These are phyloP conservation scores for Capitulum mitella DNA, from an alignment of 2,888 invertebrate species.

Conservation along the genomic window DNA sequence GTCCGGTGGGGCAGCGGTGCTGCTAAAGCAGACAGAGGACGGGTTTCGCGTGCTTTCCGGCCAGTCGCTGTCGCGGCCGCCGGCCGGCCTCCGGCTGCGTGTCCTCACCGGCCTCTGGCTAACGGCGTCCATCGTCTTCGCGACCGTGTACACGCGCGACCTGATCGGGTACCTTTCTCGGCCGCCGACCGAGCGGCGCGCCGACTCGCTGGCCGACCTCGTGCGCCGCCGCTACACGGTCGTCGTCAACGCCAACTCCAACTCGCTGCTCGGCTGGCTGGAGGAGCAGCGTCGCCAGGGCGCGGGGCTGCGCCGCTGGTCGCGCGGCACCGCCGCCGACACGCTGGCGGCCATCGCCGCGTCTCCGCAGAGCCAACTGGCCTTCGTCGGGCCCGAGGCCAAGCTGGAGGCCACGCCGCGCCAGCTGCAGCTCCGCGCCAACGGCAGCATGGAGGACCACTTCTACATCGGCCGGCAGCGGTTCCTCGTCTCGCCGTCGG, in stretches of 20 bases:
- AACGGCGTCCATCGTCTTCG: neutral
- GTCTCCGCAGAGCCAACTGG: neutral
- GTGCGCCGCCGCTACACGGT: neutral
- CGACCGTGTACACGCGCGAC: neutral
- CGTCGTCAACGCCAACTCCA: conserved; percentile 5
- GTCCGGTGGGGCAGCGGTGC: too few relatives aligned
- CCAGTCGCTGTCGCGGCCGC: neutral
- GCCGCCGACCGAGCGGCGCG: neutral
- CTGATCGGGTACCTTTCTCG: neutral
- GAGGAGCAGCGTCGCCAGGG: neutral
- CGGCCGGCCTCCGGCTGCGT: neutral
- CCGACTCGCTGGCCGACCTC: neutral
- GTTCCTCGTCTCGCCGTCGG: neutral
- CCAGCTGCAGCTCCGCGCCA: neutral
- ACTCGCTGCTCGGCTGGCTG: conserved; percentile 17
- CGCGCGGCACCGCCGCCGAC: neutral
- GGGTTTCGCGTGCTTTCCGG: neutral
- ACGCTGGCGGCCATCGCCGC: neutral
- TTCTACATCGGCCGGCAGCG: neutral
- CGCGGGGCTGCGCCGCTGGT: neutral
- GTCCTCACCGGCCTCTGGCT: neutral
- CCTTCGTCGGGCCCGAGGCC: neutral
- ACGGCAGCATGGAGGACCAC: neutral
- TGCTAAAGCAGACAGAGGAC: neutral
- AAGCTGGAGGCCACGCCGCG: neutral